phyloP scores from a whole-genome alignment of 2,797 vertebrate genomes.

The Denticeps clupeoides region DNA sequence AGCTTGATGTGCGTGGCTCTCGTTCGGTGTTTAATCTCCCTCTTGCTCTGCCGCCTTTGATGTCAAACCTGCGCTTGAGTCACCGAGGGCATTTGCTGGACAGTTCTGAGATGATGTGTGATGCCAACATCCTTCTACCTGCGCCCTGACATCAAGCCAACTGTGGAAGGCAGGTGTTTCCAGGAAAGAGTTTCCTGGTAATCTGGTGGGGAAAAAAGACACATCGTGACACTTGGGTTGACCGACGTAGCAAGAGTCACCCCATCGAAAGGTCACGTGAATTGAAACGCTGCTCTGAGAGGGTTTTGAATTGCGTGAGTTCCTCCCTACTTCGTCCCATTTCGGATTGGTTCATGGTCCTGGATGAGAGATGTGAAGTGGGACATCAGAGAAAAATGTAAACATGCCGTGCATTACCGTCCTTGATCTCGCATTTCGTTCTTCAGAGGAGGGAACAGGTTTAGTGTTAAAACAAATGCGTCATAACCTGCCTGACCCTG shows the following conservation, averaged over 20 bases:
- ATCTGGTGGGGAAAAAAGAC: too few species aligned
- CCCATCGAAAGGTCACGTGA: constrained; percentile 42
- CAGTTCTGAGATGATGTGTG: background rate
- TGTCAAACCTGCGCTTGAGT: constrained; percentile 43
- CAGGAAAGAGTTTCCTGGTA: too few species aligned
- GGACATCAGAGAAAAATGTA: constrained; percentile 60
- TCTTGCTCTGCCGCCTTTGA: constrained; percentile 52
- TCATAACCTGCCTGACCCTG: too few species aligned
- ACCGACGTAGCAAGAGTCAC: constrained; percentile 37
- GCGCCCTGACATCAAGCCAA: background rate
- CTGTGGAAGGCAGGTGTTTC: background rate
- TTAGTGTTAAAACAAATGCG: constrained; percentile 19
- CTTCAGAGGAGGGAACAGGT: constrained; percentile 26
- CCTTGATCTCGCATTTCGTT: constrained; percentile 49
- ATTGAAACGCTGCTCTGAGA: constrained; percentile 39
- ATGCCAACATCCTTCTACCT: background rate
- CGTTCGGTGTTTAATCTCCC: constrained; percentile 62
- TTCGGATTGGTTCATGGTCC: constrained; percentile 50
- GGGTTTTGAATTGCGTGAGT: constrained; percentile 41
- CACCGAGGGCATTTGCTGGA: background rate
- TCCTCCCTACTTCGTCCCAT: constrained; percentile 42
- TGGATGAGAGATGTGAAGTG: constrained; percentile 50
- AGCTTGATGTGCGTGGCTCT: constrained; percentile 67
- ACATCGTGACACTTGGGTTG: constrained; percentile 17
- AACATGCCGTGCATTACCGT: constrained; percentile 38